Percentiles rank a stretch among this genome's conserved stretches.
Evolutionary conservation across 2,797 vertebrate genomes (phyloP).

Genomic region (Diceros bicornis): DNA sequence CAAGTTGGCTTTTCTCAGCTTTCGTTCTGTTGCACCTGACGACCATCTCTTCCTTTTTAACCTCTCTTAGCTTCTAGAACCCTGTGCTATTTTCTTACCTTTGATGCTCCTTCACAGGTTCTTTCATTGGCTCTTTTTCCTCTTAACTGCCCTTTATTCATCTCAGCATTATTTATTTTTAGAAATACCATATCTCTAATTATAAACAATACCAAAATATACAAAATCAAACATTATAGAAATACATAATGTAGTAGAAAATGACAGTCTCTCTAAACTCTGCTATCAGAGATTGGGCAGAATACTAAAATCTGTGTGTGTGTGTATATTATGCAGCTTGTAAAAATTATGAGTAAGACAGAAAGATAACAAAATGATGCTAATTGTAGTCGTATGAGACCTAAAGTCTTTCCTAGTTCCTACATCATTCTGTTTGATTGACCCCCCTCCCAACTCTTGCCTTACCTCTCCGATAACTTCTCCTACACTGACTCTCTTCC

Average conservation of each 20-base stretch:
- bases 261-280: not conserved
- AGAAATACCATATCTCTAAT: not conserved
- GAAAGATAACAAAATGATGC: not conserved
- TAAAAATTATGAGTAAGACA: slow-evolving; percentile 10
- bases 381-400: slow-evolving; percentile 5
- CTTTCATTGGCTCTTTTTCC: not conserved
- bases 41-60: not conserved
- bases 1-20: not conserved
- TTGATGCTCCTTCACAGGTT: not conserved
- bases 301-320: not conserved
- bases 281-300: slow-evolving; percentile 20
- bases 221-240: slow-evolving; percentile 42
- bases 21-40: not conserved
- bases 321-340: not conserved
- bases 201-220: slow-evolving; percentile 1
- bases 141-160: not conserved
- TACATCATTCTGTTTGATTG: not conserved
- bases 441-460: not conserved
- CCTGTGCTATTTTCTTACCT: not conserved
- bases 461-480: not conserved
- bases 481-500: not conserved
- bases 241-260: slow-evolving; percentile 2
- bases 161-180: slow-evolving; percentile 42
- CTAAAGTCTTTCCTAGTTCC: not conserved
- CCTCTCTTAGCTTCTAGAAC: not conserved